Evolutionary conservation across 1,140 invertebrate species (phyloP), one percentile per base, ranked within the genome.

Genomic region (Bombus pyrosoma): DNA sequence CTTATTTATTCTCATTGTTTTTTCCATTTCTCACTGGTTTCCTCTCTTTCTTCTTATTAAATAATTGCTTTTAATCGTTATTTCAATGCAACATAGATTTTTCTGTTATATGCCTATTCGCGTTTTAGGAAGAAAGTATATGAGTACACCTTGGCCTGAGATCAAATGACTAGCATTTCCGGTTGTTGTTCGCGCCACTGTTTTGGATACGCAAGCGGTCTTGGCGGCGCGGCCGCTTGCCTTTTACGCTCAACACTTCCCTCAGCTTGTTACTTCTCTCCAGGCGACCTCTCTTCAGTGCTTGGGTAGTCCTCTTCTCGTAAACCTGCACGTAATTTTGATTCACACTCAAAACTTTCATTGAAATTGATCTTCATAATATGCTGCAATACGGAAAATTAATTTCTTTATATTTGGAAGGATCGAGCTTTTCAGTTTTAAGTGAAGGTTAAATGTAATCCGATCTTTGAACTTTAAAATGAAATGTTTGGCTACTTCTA

Each of bases 161-260:
- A 94, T 93, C 92, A 85, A 79, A 90, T 92, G 93, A 94, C 95
- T 94, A 97, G 95, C 96, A 97, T 96, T 97, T 97, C 94, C 97
- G 96, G 93, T 97, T 97, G 95, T 97, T 97, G 93, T 97, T 97
- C 85, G 96, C 96, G 88, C 96, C 96, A 87, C 96, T 97, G 91
- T 96, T 96, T 90, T 96, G 96, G 90, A 96, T 96, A 86, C 96
- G 96, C 90, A 97, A 96, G 83, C 97, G 96, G 82, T 97, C 96
- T 86, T 96, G 96, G 79, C 96, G 96, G 87, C 96, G 96, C 90
- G 96, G 96, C 83, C 96, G 96, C 22, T 90, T 92, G 77, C 92
- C 90, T 68, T 92, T 94, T 39, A 87, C 90, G 87, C 96, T 95
- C 90, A 96, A 96, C 74, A 96, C 95, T 93, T 97, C 96, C 90